These are phyloP conservation scores for Zosterops japonicus DNA, from an alignment of 2,113 vertebrate genomes.

Conservation along the genomic window DNA sequence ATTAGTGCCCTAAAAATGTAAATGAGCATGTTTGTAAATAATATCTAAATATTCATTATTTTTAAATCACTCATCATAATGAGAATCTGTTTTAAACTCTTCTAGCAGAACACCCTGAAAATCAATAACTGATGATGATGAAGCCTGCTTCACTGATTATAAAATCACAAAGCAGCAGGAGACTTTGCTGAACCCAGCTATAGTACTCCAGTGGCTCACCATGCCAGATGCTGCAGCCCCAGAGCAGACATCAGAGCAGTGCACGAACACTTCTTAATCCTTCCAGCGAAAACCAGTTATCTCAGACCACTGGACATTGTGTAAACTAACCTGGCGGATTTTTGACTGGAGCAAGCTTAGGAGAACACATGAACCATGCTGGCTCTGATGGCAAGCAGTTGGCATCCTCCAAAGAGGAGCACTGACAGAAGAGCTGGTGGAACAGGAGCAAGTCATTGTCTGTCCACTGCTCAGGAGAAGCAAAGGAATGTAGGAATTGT, in stretches of 20 bases:
- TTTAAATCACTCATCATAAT: background rate
- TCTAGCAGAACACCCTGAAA: background rate
- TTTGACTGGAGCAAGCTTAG: background rate
- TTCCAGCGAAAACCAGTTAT: background rate
- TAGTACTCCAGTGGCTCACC: background rate
- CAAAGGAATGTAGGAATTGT: background rate
- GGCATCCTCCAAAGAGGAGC: background rate
- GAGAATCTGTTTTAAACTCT: constrained; percentile 1
- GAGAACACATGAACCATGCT: background rate
- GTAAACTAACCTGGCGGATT: background rate
- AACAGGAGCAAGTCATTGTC: background rate
- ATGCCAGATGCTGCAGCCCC: background rate
- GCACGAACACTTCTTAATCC: background rate
- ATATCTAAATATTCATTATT: background rate
- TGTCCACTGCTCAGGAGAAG: background rate
- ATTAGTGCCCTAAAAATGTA: background rate
- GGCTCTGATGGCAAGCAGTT: background rate
- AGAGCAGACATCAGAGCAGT: background rate
- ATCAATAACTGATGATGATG: background rate
- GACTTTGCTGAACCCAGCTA: background rate
- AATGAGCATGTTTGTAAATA: constrained; percentile 36
- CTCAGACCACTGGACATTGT: background rate
- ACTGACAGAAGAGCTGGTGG: background rate
- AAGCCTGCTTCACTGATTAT: background rate
- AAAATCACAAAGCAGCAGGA: background rate